A percentile compares a stretch with the other conserved stretches of the same genome.
These are phyloP conservation scores for Nemapogon koenigi DNA, from an alignment of 2,888 invertebrate species.

Conservation along the genomic window DNA sequence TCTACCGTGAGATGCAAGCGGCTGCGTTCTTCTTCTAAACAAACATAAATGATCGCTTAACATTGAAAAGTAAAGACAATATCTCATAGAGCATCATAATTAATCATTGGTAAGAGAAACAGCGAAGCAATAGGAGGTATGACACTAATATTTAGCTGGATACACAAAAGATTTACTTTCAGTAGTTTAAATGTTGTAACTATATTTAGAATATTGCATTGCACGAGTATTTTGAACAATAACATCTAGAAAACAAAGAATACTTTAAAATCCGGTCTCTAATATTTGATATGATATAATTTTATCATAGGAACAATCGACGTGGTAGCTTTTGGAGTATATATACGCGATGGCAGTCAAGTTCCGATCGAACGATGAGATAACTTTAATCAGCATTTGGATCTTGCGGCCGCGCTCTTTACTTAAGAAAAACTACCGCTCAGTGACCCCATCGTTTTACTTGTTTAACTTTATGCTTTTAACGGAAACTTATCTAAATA, in stretches of 20 bases:
- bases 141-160: not conserved
- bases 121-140: no score
- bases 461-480: conserved; percentile 45
- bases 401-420: conserved; percentile 42
- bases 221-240: not conserved
- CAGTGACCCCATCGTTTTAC: conserved; percentile 36
- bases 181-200: not conserved
- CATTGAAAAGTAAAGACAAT: conserved; percentile 42
- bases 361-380: conserved; percentile 40
- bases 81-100: conserved; percentile 17
- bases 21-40: conserved; percentile 2
- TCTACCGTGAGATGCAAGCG: conserved; percentile 44
- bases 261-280: not conserved
- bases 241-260: not conserved
- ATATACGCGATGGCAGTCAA: conserved; percentile 36
- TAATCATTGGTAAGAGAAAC: conserved; percentile 4
- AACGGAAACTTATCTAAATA: conserved; percentile 49
- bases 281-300: conserved; percentile 2
- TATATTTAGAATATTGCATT: not conserved
- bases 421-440: conserved; percentile 34
- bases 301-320: conserved; percentile 29
- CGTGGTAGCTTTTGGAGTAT: conserved; percentile 28
- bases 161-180: conserved; percentile 29
- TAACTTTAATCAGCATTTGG: conserved; percentile 37
- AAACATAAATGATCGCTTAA: conserved; percentile 14